These are phyloP conservation scores for Melanargia galathea DNA, from an alignment of 2,888 invertebrate species.

Conservation along the genomic window DNA sequence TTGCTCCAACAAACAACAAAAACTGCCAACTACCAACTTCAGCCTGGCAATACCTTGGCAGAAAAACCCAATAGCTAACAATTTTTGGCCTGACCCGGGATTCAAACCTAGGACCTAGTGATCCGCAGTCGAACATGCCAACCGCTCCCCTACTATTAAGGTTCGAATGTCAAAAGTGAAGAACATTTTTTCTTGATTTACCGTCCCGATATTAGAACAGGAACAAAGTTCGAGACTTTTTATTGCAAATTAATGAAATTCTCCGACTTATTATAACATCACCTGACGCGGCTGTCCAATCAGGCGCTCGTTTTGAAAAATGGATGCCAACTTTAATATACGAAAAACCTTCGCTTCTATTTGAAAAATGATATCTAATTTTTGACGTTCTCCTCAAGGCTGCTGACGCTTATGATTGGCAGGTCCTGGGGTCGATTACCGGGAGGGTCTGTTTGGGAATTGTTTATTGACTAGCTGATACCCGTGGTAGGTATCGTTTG, in stretches of 20 bases:
- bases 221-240: conserved; percentile 37
- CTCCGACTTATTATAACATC: conserved; percentile 44
- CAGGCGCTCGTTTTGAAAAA: conserved; percentile 61
- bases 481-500: too few species aligned
- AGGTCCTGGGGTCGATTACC: not conserved
- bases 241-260: conserved; percentile 41
- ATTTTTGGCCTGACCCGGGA: too few species aligned
- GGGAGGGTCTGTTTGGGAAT: not conserved
- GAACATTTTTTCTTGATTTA: conserved; percentile 24
- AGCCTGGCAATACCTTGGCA: too few species aligned
- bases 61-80: too few species aligned
- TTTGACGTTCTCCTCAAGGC: not conserved
- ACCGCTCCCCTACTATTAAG: too few species aligned
- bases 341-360: conserved; percentile 28
- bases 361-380: conserved; percentile 34
- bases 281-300: conserved; percentile 55
- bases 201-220: conserved; percentile 25
- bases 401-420: not conserved
- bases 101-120: too few species aligned
- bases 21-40: too few species aligned
- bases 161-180: not conserved
- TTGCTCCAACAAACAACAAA: too few species aligned
- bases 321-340: conserved; percentile 52
- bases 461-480: too few species aligned
- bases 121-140: too few species aligned